Conservation (phyloP, 92 coral and sea anemone species). For the Bergia puertoricense region DNA sequence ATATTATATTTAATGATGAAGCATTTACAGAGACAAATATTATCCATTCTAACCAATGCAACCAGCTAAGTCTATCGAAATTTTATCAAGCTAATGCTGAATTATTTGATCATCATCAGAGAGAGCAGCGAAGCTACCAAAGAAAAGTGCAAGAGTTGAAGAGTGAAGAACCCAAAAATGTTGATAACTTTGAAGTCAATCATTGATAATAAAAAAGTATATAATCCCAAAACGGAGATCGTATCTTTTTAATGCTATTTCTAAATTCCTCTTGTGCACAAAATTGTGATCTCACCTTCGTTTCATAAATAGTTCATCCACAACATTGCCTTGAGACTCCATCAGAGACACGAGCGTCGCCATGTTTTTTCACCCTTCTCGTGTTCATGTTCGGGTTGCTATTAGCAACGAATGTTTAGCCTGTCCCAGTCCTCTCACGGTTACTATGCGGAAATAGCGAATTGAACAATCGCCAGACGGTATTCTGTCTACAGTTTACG, state of each 20-base stretch:
- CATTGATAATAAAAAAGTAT: neutral
- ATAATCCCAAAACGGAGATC: neutral
- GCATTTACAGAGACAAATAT: too few species aligned
- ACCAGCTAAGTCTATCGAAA: too few species aligned
- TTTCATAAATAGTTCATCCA: slow-evolving; percentile 75
- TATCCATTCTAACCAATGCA: too few species aligned
- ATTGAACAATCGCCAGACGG: too few species aligned
- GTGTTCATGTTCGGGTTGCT: slow-evolving; percentile 51
- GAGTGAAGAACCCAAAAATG: neutral
- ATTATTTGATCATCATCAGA: neutral
- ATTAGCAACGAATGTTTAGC: slow-evolving; percentile 43
- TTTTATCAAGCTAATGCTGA: too few species aligned
- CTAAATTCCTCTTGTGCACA: neutral
- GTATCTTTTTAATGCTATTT: neutral
- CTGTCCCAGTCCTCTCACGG: slow-evolving; percentile 18
- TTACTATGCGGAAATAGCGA: neutral
- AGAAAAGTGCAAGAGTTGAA: neutral
- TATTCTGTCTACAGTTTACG: too few species aligned
- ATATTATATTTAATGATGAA: too few species aligned
- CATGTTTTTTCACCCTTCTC: slow-evolving; percentile 72
- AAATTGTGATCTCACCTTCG: slow-evolving; percentile 68
- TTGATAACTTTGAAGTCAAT: neutral
- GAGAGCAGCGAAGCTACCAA: neutral
- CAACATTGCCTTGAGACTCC: slow-evolving; percentile 65
- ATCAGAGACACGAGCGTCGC: slow-evolving; percentile 86